phyloP scores from a whole-genome alignment of 2,113 vertebrate genomes.

The Oncorhynchus clarkii region DNA sequence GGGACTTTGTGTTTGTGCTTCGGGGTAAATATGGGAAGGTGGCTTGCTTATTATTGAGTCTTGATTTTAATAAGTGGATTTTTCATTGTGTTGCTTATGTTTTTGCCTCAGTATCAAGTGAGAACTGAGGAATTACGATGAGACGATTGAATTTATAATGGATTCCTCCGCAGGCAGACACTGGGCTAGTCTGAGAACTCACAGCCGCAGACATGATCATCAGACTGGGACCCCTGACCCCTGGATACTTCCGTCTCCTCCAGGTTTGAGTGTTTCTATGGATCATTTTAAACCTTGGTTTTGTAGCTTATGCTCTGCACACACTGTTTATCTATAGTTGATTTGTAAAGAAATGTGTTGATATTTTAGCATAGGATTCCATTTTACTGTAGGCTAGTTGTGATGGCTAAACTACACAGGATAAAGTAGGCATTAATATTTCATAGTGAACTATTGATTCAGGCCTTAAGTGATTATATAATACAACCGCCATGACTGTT shows the following conservation, averaged over 20 bases:
- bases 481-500: conserved; percentile 18
- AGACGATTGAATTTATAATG: not conserved
- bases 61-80: not conserved
- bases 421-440: conserved; percentile 30
- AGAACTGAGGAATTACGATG: not conserved
- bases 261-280: conserved; percentile 48
- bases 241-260: conserved; percentile 86
- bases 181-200: not conserved
- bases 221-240: conserved; percentile 81
- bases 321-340: no score
- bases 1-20: no score
- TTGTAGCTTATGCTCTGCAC: not conserved
- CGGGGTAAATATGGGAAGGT: no score
- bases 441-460: conserved; percentile 14
- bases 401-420: not conserved
- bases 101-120: not conserved
- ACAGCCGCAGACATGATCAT: conserved; percentile 69
- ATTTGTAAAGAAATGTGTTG: no score
- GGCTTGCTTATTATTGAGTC: no score
- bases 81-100: not conserved
- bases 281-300: not conserved
- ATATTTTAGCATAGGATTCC: no score
- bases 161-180: not conserved
- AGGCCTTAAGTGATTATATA: conserved; percentile 21
- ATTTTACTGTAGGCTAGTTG: no score